Evolutionary conservation across 2,797 vertebrate species (phyloP), one percentile per base, ranked within the genome.

Genomic region (Botia kubotai): DNA sequence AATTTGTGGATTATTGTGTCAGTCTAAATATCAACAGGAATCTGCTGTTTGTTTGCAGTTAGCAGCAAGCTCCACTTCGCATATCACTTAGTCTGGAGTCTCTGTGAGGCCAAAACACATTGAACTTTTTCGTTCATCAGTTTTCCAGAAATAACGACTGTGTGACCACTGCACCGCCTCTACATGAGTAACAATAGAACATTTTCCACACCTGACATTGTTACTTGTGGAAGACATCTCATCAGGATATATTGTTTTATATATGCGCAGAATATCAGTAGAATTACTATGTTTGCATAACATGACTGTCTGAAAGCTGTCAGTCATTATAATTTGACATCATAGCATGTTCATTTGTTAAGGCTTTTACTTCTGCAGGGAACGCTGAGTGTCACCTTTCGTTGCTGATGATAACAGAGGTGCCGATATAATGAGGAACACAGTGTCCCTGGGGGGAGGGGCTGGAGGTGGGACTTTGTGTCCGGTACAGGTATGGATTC

Each of bases 371-470:
- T 13, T 50, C 60, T 53, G 58, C 29, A 26, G 52, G 17, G 3
- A 50, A 53, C 50, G 63, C 69, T 43, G 57, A 81, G 63, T 43
- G 93, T 97, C 96, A 97, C 95, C 96, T 97, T 84, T 96, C 95
- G 1, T 96, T 97, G 79, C 91, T 92, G 87, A 97, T 97, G 75
- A 98, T 97, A 62, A 97, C 96, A 0, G 96, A 97, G n/a, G 96
- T 96, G 84, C 96, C 93, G 3, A 96, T 95, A 84, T 96, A 96
- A 76, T 96, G 95, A 10, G 96, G 94, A 29, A 93, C 94, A 81
- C 87, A 86, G 84, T 93, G 94, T 77, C 48, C 88, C 58, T 95
- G 94, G 0, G 93, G 93, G 0, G 94, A 93, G 0, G 94, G 92
- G 29, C 91, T 88, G 5, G 94, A 94, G 57, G 92, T 90, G 1